A percentile compares a stretch with the other conserved stretches of the same genome.
Conservation (phyloP, 2,888 invertebrate species). For the Nipponacmea schrenckii region DNA sequence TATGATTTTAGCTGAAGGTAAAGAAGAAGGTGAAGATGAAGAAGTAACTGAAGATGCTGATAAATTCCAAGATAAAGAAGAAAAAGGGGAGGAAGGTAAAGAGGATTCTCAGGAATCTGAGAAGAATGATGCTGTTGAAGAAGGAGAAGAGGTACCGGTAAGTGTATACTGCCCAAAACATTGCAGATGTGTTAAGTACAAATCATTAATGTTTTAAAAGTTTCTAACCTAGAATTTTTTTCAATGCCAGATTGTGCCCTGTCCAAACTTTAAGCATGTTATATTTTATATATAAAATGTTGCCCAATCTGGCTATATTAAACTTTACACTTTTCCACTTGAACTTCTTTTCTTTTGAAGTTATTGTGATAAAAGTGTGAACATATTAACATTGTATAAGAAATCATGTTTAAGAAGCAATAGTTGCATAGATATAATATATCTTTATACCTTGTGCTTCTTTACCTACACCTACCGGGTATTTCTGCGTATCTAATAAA, state of each 20-base stretch:
- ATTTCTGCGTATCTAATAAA: too few species aligned
- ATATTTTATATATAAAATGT: background rate
- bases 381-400: too few species aligned
- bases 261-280: constrained; percentile 4
- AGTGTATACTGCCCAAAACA: background rate
- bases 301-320: background rate
- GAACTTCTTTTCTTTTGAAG: too few species aligned
- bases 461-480: too few species aligned
- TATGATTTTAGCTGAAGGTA: constrained; percentile 21
- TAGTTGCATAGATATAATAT: too few species aligned
- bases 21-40: constrained; percentile 18
- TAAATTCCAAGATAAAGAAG: constrained; percentile 67
- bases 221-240: background rate
- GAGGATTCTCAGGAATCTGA: constrained; percentile 42
- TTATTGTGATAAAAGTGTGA: too few species aligned
- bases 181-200: too few species aligned
- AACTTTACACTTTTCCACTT: background rate
- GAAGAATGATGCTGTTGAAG: constrained; percentile 20
- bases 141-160: constrained; percentile 8
- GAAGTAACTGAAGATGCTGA: constrained; percentile 23
- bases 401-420: too few species aligned
- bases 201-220: too few species aligned
- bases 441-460: too few species aligned
- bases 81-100: constrained; percentile 67
- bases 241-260: constrained; percentile 6